Evolutionary conservation across 2,113 vertebrate species (phyloP).

Genomic region (Calypte anna): DNA sequence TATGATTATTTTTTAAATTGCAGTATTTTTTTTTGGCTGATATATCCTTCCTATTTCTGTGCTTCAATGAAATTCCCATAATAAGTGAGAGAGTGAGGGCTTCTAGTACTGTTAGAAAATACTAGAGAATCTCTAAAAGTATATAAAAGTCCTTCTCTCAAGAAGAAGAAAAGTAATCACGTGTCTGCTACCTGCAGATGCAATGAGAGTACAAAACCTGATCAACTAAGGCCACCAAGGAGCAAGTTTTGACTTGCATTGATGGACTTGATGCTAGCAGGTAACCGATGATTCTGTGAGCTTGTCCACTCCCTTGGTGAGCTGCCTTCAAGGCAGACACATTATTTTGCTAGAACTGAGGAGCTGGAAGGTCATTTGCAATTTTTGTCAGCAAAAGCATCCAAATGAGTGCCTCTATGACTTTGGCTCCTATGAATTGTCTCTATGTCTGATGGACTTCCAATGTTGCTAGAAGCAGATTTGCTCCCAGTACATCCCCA

Average conservation of each 20-base stretch:
- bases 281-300: neutral
- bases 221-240: neutral
- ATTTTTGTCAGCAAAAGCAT: neutral
- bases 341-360: neutral
- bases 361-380: neutral
- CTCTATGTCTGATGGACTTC: neutral
- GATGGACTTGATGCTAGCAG: neutral
- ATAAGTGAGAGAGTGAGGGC: neutral
- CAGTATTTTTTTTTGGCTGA: no score
- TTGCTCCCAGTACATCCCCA: neutral
- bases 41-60: neutral
- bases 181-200: neutral
- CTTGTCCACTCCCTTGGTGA: neutral
- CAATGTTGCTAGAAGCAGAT: neutral
- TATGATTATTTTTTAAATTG: accelerated
- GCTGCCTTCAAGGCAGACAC: neutral
- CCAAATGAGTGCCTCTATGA: neutral
- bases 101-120: neutral
- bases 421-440: neutral
- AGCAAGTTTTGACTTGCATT: neutral
- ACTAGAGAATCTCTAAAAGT: neutral
- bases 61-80: neutral
- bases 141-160: neutral
- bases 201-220: neutral
- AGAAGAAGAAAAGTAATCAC: neutral